These are phyloP conservation scores for Leiothrix lutea DNA, from an alignment of 2,113 vertebrate genomes.

Conservation along the genomic window DNA sequence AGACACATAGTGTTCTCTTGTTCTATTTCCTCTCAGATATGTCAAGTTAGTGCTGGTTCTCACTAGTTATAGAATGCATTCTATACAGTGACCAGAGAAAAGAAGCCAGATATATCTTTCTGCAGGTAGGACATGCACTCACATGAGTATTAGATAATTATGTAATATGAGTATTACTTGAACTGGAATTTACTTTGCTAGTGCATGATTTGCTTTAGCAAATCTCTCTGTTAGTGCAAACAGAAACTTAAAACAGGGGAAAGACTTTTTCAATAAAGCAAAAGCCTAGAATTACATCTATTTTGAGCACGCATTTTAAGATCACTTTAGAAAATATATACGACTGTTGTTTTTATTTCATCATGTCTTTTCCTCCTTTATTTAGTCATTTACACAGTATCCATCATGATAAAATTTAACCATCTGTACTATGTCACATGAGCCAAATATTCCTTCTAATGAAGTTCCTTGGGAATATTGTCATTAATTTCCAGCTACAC, in stretches of 20 bases:
- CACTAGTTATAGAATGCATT: neutral
- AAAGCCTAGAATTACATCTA: neutral
- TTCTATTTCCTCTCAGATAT: neutral
- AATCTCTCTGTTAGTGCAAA: neutral
- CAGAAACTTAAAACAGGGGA: neutral
- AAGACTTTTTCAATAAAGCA: neutral
- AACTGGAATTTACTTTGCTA: neutral
- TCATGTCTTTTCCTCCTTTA: neutral
- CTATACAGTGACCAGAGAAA: neutral
- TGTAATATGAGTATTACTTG: neutral
- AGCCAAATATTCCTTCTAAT: neutral
- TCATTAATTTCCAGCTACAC: neutral
- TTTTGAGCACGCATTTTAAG: neutral
- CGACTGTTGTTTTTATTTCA: neutral
- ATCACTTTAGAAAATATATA: neutral
- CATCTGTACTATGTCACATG: neutral
- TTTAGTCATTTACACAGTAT: neutral
- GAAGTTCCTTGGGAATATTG: neutral
- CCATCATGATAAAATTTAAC: neutral
- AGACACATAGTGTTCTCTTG: neutral
- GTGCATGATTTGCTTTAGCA: neutral
- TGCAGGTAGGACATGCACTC: accelerated
- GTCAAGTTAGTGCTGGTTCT: neutral
- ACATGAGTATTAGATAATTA: neutral
- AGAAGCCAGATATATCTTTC: neutral